A percentile compares a stretch with the other conserved stretches of the same genome.
phyloP scores from a whole-genome alignment of 2,888 invertebrate genomes.

The Lamellibrachia columna region DNA sequence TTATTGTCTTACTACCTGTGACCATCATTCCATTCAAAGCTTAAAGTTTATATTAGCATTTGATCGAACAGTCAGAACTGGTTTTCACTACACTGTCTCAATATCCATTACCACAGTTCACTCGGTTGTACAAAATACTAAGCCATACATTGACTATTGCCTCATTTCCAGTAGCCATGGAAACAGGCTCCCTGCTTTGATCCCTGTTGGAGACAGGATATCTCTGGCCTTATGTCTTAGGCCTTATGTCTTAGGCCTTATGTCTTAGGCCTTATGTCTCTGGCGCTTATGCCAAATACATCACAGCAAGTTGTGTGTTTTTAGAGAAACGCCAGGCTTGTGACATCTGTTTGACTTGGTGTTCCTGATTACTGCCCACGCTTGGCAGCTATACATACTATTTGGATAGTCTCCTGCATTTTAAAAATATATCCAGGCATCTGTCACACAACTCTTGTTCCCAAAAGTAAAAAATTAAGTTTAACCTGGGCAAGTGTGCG shows the following conservation, averaged over 20 bases:
- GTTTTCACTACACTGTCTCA: no score
- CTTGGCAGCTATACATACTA: background rate
- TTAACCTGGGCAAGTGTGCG: no score
- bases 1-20: background rate
- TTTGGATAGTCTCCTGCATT: no score
- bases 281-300: background rate
- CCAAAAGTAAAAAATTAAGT: no score
- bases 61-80: background rate
- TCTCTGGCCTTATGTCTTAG: background rate
- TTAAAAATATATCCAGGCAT: no score
- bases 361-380: background rate
- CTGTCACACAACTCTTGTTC: no score
- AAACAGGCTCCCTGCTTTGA: background rate
- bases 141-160: background rate
- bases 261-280: background rate
- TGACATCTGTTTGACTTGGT: background rate
- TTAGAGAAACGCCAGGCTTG: background rate
- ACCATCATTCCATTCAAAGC: background rate
- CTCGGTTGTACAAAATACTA: background rate
- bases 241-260: no score
- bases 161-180: background rate
- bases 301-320: background rate
- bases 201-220: background rate
- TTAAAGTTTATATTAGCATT: no score
- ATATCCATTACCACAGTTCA: no score